Evolutionary conservation across 2,113 vertebrate species (phyloP).

Genomic region (Hirundichthys speculiger): DNA sequence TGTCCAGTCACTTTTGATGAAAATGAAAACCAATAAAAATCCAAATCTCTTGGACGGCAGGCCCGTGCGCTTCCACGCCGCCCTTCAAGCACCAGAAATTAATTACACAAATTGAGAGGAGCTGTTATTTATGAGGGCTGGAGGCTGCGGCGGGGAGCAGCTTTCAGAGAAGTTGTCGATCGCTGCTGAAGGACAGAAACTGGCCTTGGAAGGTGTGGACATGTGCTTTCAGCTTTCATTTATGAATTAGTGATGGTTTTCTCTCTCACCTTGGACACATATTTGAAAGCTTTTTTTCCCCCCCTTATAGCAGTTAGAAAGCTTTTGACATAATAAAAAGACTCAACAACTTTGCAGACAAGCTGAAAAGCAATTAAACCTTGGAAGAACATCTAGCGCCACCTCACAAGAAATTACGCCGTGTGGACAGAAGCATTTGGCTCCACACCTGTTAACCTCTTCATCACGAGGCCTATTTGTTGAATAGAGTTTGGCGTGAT

Average conservation of each 20-base stretch:
- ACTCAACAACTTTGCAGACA: neutral
- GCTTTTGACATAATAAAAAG: neutral
- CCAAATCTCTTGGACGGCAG: conserved; percentile 25
- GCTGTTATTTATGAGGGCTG: conserved; percentile 54
- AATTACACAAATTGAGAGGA: conserved; percentile 62
- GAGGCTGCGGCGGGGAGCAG: conserved; percentile 31
- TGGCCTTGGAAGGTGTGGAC: conserved; percentile 51
- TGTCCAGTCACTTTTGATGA: conserved; percentile 49
- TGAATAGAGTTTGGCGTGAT: too few relatives aligned
- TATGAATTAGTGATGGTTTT: conserved; percentile 21
- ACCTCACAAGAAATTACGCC: too few relatives aligned
- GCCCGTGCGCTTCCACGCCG: conserved; percentile 14
- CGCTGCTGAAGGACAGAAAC: conserved; percentile 47
- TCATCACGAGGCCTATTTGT: too few relatives aligned
- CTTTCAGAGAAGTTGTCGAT: conserved; percentile 40
- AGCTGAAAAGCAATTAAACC: too few relatives aligned
- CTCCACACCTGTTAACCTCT: too few relatives aligned
- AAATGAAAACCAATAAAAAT: conserved; percentile 59
- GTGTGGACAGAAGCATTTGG: too few relatives aligned
- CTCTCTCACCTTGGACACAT: conserved; percentile 42
- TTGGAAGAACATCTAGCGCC: too few relatives aligned
- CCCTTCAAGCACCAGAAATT: conserved; percentile 46
- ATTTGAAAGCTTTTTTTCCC: conserved; percentile 5
- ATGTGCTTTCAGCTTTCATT: conserved; percentile 53
- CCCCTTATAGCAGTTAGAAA: too few relatives aligned